Evolutionary conservation across 2,113 vertebrate genomes (phyloP), one percentile per base, ranked within the genome.

Genomic region (Thomomys bottae): DNA sequence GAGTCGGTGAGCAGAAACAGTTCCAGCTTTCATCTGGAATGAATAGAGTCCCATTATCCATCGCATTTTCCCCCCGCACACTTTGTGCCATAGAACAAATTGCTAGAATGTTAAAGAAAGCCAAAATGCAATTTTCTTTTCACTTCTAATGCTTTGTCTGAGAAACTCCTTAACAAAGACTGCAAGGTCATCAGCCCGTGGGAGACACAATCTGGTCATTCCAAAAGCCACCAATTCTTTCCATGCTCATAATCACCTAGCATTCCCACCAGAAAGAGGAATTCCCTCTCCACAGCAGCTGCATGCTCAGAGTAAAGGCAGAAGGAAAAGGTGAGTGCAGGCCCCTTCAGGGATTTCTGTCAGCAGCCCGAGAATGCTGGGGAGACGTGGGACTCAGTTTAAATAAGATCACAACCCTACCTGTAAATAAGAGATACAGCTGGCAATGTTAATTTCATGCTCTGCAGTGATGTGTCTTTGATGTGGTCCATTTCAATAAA

Each of bases 341-440:
- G 49, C 23, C 79, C n/a, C 8, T 94, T 70, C 70, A 79, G 95
- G 40, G 28, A 84, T 91, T 95, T 66, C 72, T 89, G 67, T 93
- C 92, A 88, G n/a, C 90, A 94, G 84, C 86, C 87, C 79, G 40
- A 76, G 87, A 94, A 34, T 40, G 26, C 88, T 90, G 92, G 89
- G 91, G 89, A 95, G 93, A 95, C 81, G 91, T 96, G 88, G 89
- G 92, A 96, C 86, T 92, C 92, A 85, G 93, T 92, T 96, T 93
- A 91, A 96, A 61, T 95, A 94, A 97, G 94, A 96, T 96, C 96
- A 96, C 90, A 97, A 94, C 79, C 92, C 79, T 89, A 94, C 95
- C 87, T 97, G 45, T 98, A 97, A 97, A 97, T 94, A 97, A 95
- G 92, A 96, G 87, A 97, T 95, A 96, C 63, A 96, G 90, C 91